Conservation (phyloP, 2,113 vertebrate species). For the Dascyllus trimaculatus region DNA sequence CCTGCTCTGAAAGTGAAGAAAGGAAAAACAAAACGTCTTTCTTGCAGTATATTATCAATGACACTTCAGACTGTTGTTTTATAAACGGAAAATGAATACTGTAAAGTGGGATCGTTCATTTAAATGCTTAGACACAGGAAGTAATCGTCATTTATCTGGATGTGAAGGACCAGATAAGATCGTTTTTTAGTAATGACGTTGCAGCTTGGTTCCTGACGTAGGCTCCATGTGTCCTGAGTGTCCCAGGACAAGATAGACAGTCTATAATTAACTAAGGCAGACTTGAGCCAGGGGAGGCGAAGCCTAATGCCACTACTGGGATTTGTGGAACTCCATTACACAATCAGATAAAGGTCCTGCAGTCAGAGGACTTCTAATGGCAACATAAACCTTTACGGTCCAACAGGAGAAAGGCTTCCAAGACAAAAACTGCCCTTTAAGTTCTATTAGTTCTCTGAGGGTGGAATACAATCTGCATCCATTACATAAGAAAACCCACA, state of each 20-base stretch:
- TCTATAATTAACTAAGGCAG: constrained; percentile 76
- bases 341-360: constrained; percentile 70
- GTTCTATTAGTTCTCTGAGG: not conserved
- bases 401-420: not conserved
- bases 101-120: not conserved
- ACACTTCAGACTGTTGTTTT: not conserved
- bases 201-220: constrained; percentile 50
- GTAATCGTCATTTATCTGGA: no score
- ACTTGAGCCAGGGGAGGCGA: constrained; percentile 65
- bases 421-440: not conserved
- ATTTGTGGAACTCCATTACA: constrained; percentile 73
- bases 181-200: constrained; percentile 26
- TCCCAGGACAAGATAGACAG: constrained; percentile 70
- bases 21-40: not conserved
- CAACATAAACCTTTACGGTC: constrained; percentile 36
- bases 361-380: constrained; percentile 55
- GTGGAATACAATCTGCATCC: not conserved
- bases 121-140: not conserved
- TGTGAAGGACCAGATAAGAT: fast-evolving
- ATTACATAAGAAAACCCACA: not conserved
- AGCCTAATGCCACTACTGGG: constrained; percentile 64
- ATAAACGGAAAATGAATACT: not conserved
- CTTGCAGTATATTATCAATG: not conserved
- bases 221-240: constrained; percentile 54
- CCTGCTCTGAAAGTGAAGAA: not conserved